Evolutionary conservation across 2,113 vertebrate species (phyloP), one percentile per base, ranked within the genome.

Genomic region (Marmota flaviventris): DNA sequence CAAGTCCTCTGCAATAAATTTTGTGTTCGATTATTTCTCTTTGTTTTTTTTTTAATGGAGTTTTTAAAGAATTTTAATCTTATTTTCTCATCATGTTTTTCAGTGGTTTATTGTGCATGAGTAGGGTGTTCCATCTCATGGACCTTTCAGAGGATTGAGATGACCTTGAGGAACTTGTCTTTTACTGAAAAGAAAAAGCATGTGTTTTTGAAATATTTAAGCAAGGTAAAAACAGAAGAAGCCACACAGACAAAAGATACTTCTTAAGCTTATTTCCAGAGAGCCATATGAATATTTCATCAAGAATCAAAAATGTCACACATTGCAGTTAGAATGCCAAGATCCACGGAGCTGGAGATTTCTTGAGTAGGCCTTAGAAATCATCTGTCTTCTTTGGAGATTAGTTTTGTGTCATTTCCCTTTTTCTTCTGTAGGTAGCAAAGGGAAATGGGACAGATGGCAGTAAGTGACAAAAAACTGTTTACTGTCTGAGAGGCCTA

Each of bases 181-280:
- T 93, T 86, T 91, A 86, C 67, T 53, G 10, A 67, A 85, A 91
- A 61, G 27, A 2, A 76, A 73, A 58, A 76, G 8, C 27, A 24
- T 37, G 9, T 82, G 29, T 61, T 84, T 89, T 78, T 91, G 84
- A 95, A 83, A 94, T 96, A 93, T 76, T 94, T 91, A 92, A 78
- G 51, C 56, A 79, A 95, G 12, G 22, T 51, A 76, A 88, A 58
- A 39, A 83, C 5, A 86, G 94, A 93, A 78, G 4, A 42, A 91
- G 45, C 4, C 58, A 85, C 17, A 51, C 20, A 95, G 18, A 76
- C 39, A 92, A 29, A 79, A 94, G 96, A 9, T 82, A 48, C 16
- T 53, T 70, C 25, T 10, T 86, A 61, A 76, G n/a, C 34, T 93
- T 94, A 85, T 95, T 94, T 93, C n/a, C 27, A 27, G 53, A 94